These are phyloP conservation scores for Palythoa grandiflora DNA, from an alignment of 92 coral and sea anemone genomes.

Conservation along the genomic window DNA sequence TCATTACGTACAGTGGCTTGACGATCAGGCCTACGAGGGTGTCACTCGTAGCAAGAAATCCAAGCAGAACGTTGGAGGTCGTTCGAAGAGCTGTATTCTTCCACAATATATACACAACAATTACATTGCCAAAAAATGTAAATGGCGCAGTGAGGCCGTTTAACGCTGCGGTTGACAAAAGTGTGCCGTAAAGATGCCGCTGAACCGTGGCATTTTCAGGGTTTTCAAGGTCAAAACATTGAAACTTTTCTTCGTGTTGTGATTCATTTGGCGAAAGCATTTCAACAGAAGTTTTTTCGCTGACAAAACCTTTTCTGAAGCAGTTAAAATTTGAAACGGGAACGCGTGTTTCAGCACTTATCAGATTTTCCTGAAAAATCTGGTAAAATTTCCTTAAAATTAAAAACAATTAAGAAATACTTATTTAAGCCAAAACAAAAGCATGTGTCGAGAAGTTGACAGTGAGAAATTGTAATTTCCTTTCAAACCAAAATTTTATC, in stretches of 20 bases:
- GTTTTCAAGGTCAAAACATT: constrained; percentile 34
- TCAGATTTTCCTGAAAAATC: not conserved
- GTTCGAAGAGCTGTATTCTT: constrained; percentile 25
- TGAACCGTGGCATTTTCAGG: not conserved
- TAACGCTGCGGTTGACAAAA: constrained; percentile 3
- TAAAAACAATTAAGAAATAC: not conserved
- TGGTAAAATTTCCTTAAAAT: no score
- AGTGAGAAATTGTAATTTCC: not conserved
- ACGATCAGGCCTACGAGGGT: constrained; percentile 28
- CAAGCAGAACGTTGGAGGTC: constrained; percentile 19
- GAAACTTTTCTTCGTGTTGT: not conserved
- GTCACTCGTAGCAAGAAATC: constrained; percentile 30
- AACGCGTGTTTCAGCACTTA: not conserved
- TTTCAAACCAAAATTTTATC: not conserved
- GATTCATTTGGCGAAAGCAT: constrained; percentile 11
- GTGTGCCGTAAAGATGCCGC: not conserved
- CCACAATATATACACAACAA: constrained; percentile 25
- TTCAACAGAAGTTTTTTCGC: not conserved
- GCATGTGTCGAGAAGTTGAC: not conserved
- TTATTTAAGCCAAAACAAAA: not conserved
- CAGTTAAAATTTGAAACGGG: no score
- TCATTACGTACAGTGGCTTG: not conserved
- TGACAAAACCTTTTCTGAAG: not conserved
- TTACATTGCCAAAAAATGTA: constrained; percentile 15
- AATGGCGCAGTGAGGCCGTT: constrained; percentile 21